Conservation (phyloP, 2,888 invertebrate species). For the Diplazon laetatorius region DNA sequence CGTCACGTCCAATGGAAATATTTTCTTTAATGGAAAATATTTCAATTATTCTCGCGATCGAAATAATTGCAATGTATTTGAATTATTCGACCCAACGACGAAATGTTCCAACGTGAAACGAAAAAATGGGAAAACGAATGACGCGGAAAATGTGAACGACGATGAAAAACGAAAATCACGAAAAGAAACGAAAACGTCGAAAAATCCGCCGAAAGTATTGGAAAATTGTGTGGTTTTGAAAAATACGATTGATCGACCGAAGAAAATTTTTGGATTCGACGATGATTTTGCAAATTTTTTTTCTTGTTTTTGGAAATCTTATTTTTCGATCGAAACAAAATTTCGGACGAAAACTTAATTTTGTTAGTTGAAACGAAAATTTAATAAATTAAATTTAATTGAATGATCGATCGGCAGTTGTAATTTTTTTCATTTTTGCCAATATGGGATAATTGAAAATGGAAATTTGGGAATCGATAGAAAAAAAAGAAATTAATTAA, state of each 20-base stretch:
- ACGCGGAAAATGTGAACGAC: no score
- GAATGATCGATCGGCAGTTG: no score
- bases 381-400: no score
- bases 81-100: not conserved
- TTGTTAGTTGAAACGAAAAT: no score
- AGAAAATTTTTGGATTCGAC: slow-evolving; percentile 3
- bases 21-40: not conserved
- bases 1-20: not conserved
- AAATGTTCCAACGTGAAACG: not conserved
- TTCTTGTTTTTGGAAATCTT: no score
- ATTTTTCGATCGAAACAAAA: no score
- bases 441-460: no score
- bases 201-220: slow-evolving; percentile 11
- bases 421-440: no score
- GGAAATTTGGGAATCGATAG: no score
- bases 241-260: slow-evolving; percentile 1
- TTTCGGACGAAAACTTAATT: no score
- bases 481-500: no score
- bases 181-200: not conserved
- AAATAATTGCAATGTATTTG: not conserved
- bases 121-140: not conserved
- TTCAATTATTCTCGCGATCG: not conserved
- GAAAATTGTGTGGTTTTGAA: slow-evolving; percentile 20
- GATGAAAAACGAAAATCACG: no score
- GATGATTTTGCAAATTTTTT: slow-evolving; percentile 4